A percentile compares a stretch with the other conserved stretches of the same genome.
Conservation (phyloP, 2,113 vertebrate genomes). For the Ciconia boyciana region DNA sequence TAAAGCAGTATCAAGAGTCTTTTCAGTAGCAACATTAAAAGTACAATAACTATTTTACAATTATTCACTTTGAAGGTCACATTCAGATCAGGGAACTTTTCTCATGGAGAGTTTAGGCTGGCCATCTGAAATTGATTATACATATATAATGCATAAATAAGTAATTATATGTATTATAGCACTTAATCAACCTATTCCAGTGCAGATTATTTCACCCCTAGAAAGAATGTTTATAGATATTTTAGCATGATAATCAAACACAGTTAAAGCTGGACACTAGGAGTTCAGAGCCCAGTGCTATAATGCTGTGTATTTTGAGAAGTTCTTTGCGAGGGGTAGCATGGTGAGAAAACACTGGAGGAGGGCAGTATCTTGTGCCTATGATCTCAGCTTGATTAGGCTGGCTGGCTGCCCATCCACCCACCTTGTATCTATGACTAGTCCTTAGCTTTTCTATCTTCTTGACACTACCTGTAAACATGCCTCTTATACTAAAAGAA, state of each 20-base stretch:
- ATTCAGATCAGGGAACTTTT: not conserved
- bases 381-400: slow-evolving; percentile 15
- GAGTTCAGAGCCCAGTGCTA: not conserved
- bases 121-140: not conserved
- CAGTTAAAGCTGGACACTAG: not conserved
- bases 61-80: not conserved
- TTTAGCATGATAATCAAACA: not conserved
- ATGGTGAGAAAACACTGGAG: not conserved
- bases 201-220: not conserved
- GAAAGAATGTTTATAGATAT: not conserved
- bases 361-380: slow-evolving; percentile 13
- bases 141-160: not conserved
- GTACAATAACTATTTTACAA: not conserved
- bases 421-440: not conserved
- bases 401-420: not conserved
- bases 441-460: not conserved
- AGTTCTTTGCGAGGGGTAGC: not conserved
- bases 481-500: not conserved
- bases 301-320: not conserved
- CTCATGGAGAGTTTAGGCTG: not conserved
- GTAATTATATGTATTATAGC: not conserved
- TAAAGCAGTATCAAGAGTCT: not conserved
- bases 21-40: not conserved
- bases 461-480: not conserved
- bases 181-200: not conserved